phyloP scores from a whole-genome alignment of 1,140 invertebrate genomes.

The Eueides isabella region DNA sequence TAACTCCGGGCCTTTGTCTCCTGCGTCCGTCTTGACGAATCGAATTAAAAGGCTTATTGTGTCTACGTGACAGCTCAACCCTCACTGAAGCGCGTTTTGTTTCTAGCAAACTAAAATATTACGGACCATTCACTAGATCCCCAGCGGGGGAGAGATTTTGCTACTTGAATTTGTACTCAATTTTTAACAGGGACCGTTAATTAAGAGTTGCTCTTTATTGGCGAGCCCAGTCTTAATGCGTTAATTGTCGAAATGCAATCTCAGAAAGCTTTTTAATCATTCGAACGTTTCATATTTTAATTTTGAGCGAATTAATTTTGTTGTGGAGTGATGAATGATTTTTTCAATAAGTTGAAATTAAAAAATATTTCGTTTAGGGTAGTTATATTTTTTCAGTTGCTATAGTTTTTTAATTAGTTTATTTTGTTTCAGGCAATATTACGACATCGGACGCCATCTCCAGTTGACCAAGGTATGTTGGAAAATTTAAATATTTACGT shows the following conservation, averaged over 20 bases:
- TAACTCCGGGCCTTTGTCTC: constrained; percentile 78
- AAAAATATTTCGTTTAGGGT: constrained; percentile 25
- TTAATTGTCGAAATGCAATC: constrained; percentile 82
- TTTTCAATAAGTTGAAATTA: constrained; percentile 57
- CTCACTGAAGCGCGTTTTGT: constrained; percentile 68
- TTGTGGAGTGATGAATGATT: constrained; percentile 56
- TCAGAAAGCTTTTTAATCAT: constrained; percentile 75
- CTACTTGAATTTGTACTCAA: constrained; percentile 82
- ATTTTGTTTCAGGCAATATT: constrained; percentile 79
- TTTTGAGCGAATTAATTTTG: constrained; percentile 56
- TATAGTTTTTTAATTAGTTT: constrained; percentile 31
- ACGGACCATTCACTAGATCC: constrained; percentile 78
- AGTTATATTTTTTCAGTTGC: constrained; percentile 25
- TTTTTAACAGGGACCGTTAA: constrained; percentile 81
- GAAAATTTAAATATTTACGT: background rate
- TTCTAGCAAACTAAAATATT: constrained; percentile 82
- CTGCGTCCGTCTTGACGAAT: constrained; percentile 79
- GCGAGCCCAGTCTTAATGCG: constrained; percentile 76
- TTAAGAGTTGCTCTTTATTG: constrained; percentile 80
- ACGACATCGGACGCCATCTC: constrained; percentile 72
- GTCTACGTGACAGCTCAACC: constrained; percentile 79
- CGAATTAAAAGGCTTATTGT: constrained; percentile 83
- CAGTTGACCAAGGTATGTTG: constrained; percentile 73
- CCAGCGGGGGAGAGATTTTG: constrained; percentile 60
- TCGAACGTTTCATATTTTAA: constrained; percentile 71